Evolutionary conservation across 35 echinoderm and acorn worm species (phyloP).

Genomic region (Anneissia japonica): DNA sequence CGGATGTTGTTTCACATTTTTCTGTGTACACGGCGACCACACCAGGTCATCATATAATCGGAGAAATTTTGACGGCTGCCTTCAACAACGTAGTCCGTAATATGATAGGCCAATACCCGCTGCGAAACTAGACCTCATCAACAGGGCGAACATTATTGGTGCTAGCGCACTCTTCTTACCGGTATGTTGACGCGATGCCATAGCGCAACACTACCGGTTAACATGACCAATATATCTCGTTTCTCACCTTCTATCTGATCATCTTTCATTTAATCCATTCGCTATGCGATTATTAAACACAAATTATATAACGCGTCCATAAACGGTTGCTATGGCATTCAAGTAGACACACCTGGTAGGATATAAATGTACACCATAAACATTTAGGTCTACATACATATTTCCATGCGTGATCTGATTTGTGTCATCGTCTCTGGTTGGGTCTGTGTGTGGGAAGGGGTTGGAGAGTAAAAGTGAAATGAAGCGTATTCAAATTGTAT

Average conservation of each 20-base stretch:
- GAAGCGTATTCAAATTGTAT: no score
- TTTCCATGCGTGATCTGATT: no score
- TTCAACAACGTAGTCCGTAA: not conserved
- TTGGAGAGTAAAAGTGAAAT: no score
- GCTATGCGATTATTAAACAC: not conserved
- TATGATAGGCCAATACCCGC: not conserved
- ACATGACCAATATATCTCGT: not conserved
- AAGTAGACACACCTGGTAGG: no score
- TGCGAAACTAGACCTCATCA: not conserved
- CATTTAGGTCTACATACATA: no score
- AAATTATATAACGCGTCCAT: not conserved
- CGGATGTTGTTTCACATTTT: not conserved
- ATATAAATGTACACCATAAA: no score
- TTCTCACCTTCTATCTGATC: not conserved
- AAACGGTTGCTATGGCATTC: no score
- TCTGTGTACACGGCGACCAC: no score
- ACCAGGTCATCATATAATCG: not conserved
- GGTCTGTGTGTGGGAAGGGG: no score
- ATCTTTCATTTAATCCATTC: not conserved
- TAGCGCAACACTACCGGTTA: not conserved
- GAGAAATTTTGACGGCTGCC: not conserved
- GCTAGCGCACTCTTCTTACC: not conserved
- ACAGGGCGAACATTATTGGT: not conserved
- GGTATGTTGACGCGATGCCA: not conserved
- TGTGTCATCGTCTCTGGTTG: no score